A percentile compares a stretch with the other conserved stretches of the same genome.
These are phyloP conservation scores for Oncorhynchus mykiss DNA, from an alignment of 2,113 vertebrate species.

Conservation along the genomic window DNA sequence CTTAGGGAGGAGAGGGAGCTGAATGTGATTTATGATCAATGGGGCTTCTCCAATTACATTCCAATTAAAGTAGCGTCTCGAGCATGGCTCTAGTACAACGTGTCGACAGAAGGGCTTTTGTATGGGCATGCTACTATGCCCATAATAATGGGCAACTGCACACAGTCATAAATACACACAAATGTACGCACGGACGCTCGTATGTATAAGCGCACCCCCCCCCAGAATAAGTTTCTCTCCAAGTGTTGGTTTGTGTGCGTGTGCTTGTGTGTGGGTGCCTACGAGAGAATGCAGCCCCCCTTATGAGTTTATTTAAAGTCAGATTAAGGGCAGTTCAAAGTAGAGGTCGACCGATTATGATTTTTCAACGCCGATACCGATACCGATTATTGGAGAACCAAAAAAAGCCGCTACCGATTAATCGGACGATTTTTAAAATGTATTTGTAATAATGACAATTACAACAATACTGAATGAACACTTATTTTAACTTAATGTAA, in stretches of 20 bases:
- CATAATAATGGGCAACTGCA: too few relatives aligned
- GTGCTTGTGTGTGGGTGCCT: neutral
- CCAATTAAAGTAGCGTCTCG: slow-evolving; percentile 64
- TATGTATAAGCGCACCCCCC: neutral
- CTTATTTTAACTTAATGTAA: too few relatives aligned
- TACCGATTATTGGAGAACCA: too few relatives aligned
- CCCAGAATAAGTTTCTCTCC: neutral
- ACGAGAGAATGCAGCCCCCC: neutral
- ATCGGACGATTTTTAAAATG: too few relatives aligned
- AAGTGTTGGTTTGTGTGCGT: slow-evolving; percentile 2
- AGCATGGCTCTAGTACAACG: slow-evolving; percentile 33
- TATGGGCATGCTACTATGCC: slow-evolving; percentile 11
- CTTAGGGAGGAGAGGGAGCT: slow-evolving; percentile 33
- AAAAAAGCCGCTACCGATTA: too few relatives aligned
- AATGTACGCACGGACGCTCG: neutral
- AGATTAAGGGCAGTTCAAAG: slow-evolving; percentile 71
- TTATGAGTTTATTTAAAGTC: slow-evolving; percentile 65
- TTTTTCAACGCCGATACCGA: too few relatives aligned
- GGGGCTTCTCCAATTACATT: slow-evolving; percentile 70
- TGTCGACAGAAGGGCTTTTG: slow-evolving; percentile 35
- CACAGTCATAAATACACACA: slow-evolving; percentile 15
- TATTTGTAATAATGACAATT: too few relatives aligned
- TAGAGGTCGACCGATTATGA: too few relatives aligned
- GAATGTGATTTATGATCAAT: slow-evolving; percentile 70
- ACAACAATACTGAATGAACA: too few relatives aligned